Base-by-base conservation (phyloP, 2,113 vertebrate species). In the Actenoides hombroni region DNA sequence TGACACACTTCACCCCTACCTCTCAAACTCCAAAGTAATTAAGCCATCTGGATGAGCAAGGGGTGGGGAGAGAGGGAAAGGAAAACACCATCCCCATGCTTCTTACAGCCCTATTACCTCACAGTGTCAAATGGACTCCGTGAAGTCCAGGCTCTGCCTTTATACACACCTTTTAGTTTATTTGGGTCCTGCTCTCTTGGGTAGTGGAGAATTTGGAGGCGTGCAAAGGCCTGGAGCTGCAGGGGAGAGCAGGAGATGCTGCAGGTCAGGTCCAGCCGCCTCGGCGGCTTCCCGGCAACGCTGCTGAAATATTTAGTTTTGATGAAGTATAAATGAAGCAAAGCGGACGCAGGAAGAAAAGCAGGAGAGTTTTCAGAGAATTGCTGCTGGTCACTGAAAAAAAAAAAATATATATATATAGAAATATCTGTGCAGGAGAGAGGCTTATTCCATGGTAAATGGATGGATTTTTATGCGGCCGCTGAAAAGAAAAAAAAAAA, bases 1-100 rank as follows among this genome's bases (percentile, higher is more conserved):
- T 84, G 84, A 79, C 68, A 69, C 49, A 13, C 80, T 88, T 85
- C 49, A 61, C 29, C 84, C 25, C n/a, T 31, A 14, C 48, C 67
- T 76, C 69, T 84, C 56, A 91, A 87, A 35, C 76, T 76, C 73
- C 19, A 24, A 75, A 79, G 91, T 80, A 71, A 84, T 88, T 65
- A 92, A 92, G 5, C 68, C 77, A 79, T 25, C 56, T 79, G 65
- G 51, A 70, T 83, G 46, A 56, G 11, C 29, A 29, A 20, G 35
- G 51, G 40, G 24, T 2, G 31, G 15, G 24, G 42, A 29, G 6
- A 25, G 23, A 25, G 46, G 59, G 60, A 64, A n/a, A 48, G 37
- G 25, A n/a, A 74, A 80, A 44, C 49, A 60, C 13, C 74, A n/a
- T 6, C 46, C 21, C 51, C 44, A 7, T 3, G 1, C 23, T 48